These are phyloP conservation scores for Hecatera dysodea DNA, from an alignment of 2,888 invertebrate genomes.

Conservation along the genomic window DNA sequence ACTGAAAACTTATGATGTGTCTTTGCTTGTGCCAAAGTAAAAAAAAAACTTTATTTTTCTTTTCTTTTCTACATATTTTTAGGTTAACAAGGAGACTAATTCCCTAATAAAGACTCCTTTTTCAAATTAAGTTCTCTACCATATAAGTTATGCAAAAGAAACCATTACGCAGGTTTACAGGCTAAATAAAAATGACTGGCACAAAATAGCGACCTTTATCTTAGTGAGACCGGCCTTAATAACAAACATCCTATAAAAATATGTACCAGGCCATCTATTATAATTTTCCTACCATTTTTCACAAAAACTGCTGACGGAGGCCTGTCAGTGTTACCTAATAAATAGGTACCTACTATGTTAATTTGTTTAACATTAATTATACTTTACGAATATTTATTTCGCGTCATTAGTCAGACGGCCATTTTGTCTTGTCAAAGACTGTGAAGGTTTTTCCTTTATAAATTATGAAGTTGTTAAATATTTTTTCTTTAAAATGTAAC, in stretches of 20 bases:
- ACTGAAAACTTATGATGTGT: too few relatives aligned
- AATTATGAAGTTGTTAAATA: slow-evolving; percentile 4
- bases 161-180: background rate
- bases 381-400: slow-evolving; percentile 31
- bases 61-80: too few relatives aligned
- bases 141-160: background rate
- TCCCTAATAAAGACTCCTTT: background rate
- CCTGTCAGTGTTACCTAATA: slow-evolving; percentile 35
- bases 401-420: slow-evolving; percentile 22
- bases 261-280: background rate
- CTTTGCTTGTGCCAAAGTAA: too few relatives aligned
- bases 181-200: slow-evolving; percentile 9
- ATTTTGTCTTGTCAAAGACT: slow-evolving; percentile 10
- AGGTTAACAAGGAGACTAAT: too few relatives aligned
- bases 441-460: slow-evolving; percentile 1
- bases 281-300: slow-evolving; percentile 41
- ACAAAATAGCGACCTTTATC: slow-evolving; percentile 16
- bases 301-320: slow-evolving; percentile 45
- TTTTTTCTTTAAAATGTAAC: background rate
- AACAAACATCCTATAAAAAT: slow-evolving; percentile 20
- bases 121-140: background rate
- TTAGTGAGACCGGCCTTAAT: slow-evolving; percentile 5
- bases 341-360: slow-evolving; percentile 39
- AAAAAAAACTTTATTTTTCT: too few relatives aligned
- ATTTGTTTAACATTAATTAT: slow-evolving; percentile 46